phyloP scores from a whole-genome alignment of 2,888 invertebrate genomes.

The Ligdia adustata region DNA sequence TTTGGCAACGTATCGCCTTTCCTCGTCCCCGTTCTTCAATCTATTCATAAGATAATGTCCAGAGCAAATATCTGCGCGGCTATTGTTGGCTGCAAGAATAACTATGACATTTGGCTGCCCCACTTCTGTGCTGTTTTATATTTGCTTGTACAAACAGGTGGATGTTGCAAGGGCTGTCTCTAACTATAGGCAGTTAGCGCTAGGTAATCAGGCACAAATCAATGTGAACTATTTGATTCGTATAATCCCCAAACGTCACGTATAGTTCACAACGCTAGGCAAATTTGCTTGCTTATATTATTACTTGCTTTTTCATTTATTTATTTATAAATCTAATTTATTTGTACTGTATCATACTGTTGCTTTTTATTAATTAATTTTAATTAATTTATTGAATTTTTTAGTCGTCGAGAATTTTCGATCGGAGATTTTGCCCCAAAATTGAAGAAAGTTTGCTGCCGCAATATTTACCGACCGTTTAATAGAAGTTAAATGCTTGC shows the following conservation, averaged over 20 bases:
- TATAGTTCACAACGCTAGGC: too few species aligned
- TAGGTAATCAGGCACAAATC: neutral
- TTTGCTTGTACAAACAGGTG: constrained; percentile 7
- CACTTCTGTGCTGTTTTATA: constrained; percentile 1
- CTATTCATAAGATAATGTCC: constrained; percentile 8
- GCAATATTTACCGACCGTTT: too few species aligned
- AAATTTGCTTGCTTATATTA: too few species aligned
- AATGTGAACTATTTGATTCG: neutral
- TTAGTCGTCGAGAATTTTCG: too few species aligned
- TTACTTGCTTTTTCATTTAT: neutral
- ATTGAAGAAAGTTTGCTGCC: too few species aligned
- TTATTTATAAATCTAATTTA: neutral
- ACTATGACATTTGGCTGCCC: constrained; percentile 16
- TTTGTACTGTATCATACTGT: too few species aligned
- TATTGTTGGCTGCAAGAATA: constrained; percentile 17
- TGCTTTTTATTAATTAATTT: too few species aligned
- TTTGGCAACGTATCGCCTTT: neutral
- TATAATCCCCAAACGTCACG: neutral
- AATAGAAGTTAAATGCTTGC: too few species aligned
- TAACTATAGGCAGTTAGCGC: neutral
- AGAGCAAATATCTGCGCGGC: neutral
- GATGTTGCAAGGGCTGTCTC: neutral
- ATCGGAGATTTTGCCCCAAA: too few species aligned
- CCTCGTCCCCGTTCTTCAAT: constrained; percentile 4
- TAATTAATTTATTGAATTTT: too few species aligned